Base-by-base conservation (phyloP, 2,888 invertebrate genomes). In the Caenorhabditis sp. region DNA sequence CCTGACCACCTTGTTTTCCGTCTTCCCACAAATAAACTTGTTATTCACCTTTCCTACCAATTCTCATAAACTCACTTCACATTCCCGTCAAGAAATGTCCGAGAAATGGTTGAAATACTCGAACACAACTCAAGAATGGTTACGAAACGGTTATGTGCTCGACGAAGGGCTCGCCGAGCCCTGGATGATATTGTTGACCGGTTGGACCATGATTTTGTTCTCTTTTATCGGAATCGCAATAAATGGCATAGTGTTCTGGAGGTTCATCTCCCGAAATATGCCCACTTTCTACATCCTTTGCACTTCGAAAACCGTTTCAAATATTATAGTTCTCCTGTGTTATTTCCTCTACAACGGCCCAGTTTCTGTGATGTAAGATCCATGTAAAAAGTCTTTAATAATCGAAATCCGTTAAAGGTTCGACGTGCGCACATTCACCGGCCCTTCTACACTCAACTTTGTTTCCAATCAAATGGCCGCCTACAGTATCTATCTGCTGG, bases 401-500 rank as follows among this genome's bases (percentile, higher is more conserved):
- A 30, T 7, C 30, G 30, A 30, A 30, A 30, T 20, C 22, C 32
- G 35, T 13, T 35, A 32, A 20, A 52, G 22, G 35, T 52, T 52
- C 32, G 30, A 41, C 22, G 53, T 30, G 8, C 32, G 32, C 3
- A 45, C 41, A 2, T 11, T 63, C 7, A n/a, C n/a, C n/a, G n/a
- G n/a, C 35, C 35, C 35, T 62, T 32, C 37, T n/a, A n/a, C n/a
- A n/a, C 13, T 41, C 4, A 63, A 63, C n/a, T 43, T 45, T 4
- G 11, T 63, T 1, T 39, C 41, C 2, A 63, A 52, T 24, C 63
- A 63, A 32, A 32, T 17, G 2, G 53, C 35, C 3, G 22, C 43
- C 1, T 63, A 63, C 15, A 41, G 63, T 7, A 20, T 63, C n/a
- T 63, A 63, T 53, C 26, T 53, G 5, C 32, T 43, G 4, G 63